phyloP scores from a whole-genome alignment of 1,140 invertebrate genomes.

The Mamestra configurata region DNA sequence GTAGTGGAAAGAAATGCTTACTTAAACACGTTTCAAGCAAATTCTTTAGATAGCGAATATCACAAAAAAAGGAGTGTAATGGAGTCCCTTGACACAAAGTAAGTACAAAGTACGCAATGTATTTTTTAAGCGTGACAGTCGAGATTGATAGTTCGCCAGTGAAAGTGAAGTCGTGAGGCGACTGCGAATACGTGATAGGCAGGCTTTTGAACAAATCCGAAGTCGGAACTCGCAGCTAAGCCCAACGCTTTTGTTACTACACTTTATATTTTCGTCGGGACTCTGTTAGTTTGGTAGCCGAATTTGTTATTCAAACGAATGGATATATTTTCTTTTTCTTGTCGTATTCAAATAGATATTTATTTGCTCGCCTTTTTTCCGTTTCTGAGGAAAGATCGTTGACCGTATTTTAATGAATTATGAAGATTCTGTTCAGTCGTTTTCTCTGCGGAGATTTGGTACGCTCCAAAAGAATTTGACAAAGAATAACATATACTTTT shows the following conservation, averaged over 20 bases:
- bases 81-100: constrained; percentile 41
- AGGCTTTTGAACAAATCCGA: constrained; percentile 65
- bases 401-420: constrained; percentile 45
- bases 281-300: constrained; percentile 29
- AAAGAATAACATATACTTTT: not conserved
- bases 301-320: constrained; percentile 49
- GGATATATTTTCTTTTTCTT: constrained; percentile 27
- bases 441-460: constrained; percentile 12
- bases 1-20: constrained; percentile 18
- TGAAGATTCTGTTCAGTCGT: constrained; percentile 35
- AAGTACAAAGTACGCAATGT: constrained; percentile 62
- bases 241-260: constrained; percentile 36
- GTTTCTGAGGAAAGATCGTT: constrained; percentile 19
- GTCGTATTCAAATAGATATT: constrained; percentile 36
- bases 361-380: constrained; percentile 35
- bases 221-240: constrained; percentile 53
- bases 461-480: not conserved
- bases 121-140: constrained; percentile 73
- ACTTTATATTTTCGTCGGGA: constrained; percentile 46
- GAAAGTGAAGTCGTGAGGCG: constrained; percentile 77
- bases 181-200: constrained; percentile 64
- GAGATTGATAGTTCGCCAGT: constrained; percentile 77
- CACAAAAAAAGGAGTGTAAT: constrained; percentile 4
- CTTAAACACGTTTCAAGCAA: constrained; percentile 17
- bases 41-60: constrained; percentile 32